Evolutionary conservation across 2,888 invertebrate genomes (phyloP), one percentile per base, ranked within the genome.

Genomic region (Axea sp.): DNA sequence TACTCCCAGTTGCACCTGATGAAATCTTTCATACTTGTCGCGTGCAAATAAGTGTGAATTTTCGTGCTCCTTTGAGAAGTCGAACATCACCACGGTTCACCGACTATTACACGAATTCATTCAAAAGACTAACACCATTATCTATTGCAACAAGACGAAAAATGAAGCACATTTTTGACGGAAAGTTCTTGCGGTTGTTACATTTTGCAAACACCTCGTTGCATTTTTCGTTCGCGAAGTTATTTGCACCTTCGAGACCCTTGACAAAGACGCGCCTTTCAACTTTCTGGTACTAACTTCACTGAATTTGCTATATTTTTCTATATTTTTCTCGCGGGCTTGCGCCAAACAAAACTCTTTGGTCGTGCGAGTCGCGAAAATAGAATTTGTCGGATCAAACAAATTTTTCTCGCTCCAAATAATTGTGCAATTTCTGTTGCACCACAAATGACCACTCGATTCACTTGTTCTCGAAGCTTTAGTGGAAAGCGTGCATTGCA

Each of bases 341-440:
- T 45, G 28, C 12, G 6, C 39, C 24, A 73, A 60, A 49, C 57
- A 68, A 73, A 68, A n/a, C 37, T 35, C 35, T 60, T 47, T 57
- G 22, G 41, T 26, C 51, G 35, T 37, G 45, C 11, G 24, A 37
- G n/a, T 6, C 15, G 43, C 37, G 51, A 62, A 72, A 72, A 72
- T 72, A 57, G 64, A 72, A 64, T 64, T 51, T 53, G 60, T 8
- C 47, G 43, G 74, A 65, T 69, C 74, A 71, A 74, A 71, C 74
- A 49, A 59, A 65, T 71, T 74, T 65, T 49, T 59, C 62, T 57
- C 69, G 74, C 68, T 69, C 65, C 64, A 65, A 60, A 65, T 65
- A 55, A 55, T 65, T 39, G 69, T 37, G 62, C 64, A 39, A 59
- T 65, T 68, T 59, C 45, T 33, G 35, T 59, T 51, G 45, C 45